These are phyloP conservation scores for Strigamia maritima DNA, from an alignment of 2,888 invertebrate genomes.

Conservation along the genomic window DNA sequence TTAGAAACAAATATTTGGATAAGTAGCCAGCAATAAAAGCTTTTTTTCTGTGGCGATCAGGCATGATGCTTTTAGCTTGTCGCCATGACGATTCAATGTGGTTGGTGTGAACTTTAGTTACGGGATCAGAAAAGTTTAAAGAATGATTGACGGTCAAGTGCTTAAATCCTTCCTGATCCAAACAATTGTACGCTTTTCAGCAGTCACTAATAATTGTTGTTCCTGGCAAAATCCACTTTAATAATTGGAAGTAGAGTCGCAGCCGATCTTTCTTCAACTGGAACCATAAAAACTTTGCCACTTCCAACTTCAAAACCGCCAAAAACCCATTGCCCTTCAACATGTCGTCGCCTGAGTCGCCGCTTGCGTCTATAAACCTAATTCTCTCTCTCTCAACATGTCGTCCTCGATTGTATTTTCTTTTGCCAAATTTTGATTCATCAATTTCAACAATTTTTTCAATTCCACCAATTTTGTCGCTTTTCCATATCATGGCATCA, in stretches of 20 bases:
- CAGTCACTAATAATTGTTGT: background rate
- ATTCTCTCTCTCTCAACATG: no score
- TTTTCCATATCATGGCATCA: background rate
- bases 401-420: background rate
- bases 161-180: background rate
- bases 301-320: background rate
- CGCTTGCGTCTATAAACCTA: no score
- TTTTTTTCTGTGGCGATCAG: background rate
- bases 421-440: background rate
- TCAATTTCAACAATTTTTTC: background rate
- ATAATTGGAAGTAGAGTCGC: background rate
- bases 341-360: no score
- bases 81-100: background rate
- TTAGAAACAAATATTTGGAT: no score
- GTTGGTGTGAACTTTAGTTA: background rate
- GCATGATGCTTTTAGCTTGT: background rate
- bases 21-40: no score
- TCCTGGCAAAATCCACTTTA: background rate
- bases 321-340: background rate
- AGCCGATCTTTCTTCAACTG: background rate
- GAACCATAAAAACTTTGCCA: background rate
- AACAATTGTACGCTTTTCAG: background rate
- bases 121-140: background rate
- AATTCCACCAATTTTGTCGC: background rate
- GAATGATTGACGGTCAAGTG: background rate